phyloP scores from a whole-genome alignment of 2,797 vertebrate genomes.

The Takifugu rubripes region DNA sequence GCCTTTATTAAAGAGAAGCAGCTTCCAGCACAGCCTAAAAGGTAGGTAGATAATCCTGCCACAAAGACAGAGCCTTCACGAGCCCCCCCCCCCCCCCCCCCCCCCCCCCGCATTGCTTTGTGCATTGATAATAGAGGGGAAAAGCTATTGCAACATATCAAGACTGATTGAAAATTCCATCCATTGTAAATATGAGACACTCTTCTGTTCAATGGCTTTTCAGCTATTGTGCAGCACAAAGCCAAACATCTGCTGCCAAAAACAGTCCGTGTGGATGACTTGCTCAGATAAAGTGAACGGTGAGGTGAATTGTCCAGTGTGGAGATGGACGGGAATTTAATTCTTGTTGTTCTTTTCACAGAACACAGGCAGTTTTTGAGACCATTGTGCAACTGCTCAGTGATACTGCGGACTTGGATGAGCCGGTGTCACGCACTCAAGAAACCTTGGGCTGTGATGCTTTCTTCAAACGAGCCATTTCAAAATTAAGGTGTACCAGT shows the following conservation, averaged over 20 bases:
- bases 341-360: conserved; percentile 52
- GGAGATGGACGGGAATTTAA: conserved; percentile 54
- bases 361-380: conserved; percentile 44
- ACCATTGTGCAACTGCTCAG: conserved; percentile 52
- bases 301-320: conserved; percentile 47
- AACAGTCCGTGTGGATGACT: conserved; percentile 33
- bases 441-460: conserved; percentile 57
- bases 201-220: conserved; percentile 42
- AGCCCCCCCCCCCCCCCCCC: conserved; percentile 38
- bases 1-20: conserved; percentile 69
- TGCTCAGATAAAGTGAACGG: conserved; percentile 30
- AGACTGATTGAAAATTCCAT: conserved; percentile 51
- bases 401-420: conserved; percentile 27
- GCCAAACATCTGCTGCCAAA: conserved; percentile 43
- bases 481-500: too few species aligned
- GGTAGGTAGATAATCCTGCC: conserved; percentile 67
- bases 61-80: conserved; percentile 68
- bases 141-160: conserved; percentile 26
- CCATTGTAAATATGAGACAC: conserved; percentile 52
- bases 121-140: conserved; percentile 44
- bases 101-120: conserved; percentile 35
- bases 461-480: conserved; percentile 53
- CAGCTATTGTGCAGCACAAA: conserved; percentile 43
- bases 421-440: conserved; percentile 45
- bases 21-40: conserved; percentile 63